phyloP scores from a whole-genome alignment of 2,888 invertebrate genomes.

The Agrochola litura region DNA sequence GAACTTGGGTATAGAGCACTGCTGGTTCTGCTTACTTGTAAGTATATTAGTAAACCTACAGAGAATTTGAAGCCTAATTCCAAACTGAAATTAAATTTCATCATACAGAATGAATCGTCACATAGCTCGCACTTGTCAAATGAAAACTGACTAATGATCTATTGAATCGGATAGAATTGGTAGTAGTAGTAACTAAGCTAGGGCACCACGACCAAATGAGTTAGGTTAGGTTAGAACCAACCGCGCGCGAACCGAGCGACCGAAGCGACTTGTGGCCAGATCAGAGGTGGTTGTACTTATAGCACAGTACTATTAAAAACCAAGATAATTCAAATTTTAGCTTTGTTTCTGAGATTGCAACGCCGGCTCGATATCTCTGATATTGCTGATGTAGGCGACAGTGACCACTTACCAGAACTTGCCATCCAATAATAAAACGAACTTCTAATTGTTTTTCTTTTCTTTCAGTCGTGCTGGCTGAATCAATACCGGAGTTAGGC shows the following conservation, averaged over 20 bases:
- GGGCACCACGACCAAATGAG: background rate
- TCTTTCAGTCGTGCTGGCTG: constrained; percentile 94
- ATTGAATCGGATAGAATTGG: background rate
- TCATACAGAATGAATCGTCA: background rate
- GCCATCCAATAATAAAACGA: background rate
- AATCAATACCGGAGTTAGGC: constrained; percentile 95
- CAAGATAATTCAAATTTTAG: background rate
- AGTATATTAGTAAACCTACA: constrained; percentile 89
- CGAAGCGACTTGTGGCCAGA: background rate
- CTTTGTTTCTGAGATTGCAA: background rate
- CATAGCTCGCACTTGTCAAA: background rate
- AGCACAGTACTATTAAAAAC: background rate
- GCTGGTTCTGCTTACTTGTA: constrained; percentile 96
- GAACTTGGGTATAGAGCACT: constrained; percentile 93
- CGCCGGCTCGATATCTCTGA: background rate
- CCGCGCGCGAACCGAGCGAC: background rate
- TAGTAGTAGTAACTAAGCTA: background rate
- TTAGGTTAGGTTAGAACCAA: background rate
- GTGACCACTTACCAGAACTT: background rate
- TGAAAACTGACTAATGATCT: background rate
- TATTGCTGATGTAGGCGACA: background rate
- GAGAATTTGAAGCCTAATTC: background rate
- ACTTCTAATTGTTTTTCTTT: constrained; percentile 56
- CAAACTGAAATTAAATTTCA: background rate
- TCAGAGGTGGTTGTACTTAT: background rate